phyloP scores from a whole-genome alignment of 2,113 vertebrate genomes.

The Chitala chitala region DNA sequence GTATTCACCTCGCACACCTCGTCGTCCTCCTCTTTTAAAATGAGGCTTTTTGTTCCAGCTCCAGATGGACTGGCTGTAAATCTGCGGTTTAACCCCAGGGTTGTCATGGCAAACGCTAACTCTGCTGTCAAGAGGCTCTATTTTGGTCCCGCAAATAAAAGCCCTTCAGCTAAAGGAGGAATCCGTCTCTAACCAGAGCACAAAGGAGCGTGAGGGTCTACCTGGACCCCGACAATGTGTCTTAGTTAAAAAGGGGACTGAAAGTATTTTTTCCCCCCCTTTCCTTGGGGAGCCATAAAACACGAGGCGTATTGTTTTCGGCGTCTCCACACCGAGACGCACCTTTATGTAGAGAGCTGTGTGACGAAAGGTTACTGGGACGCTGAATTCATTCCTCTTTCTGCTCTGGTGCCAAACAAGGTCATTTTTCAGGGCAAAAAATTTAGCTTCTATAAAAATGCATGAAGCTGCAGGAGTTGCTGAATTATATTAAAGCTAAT shows the following conservation, averaged over 20 bases:
- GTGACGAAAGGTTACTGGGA: neutral
- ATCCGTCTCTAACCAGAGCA: slow-evolving; percentile 38
- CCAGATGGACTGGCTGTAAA: slow-evolving; percentile 55
- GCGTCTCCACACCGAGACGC: slow-evolving; percentile 14
- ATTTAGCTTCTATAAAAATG: neutral
- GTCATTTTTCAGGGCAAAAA: neutral
- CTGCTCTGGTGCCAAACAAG: no score
- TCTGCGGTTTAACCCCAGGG: slow-evolving; percentile 50
- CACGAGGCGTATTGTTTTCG: slow-evolving; percentile 32
- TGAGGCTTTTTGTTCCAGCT: slow-evolving; percentile 42
- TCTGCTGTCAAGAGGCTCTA: slow-evolving; percentile 37
- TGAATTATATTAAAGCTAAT: neutral
- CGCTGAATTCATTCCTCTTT: neutral
- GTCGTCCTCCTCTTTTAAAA: slow-evolving; percentile 31
- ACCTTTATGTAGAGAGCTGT: neutral
- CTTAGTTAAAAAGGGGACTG: slow-evolving; percentile 26
- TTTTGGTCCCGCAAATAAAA: slow-evolving; percentile 39
- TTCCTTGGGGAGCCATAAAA: slow-evolving; percentile 21
- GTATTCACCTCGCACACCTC: slow-evolving; percentile 22
- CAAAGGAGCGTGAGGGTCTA: slow-evolving; percentile 27
- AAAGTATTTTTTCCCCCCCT: slow-evolving; percentile 26
- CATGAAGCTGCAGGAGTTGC: neutral
- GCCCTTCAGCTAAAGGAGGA: slow-evolving; percentile 36
- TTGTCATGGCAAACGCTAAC: slow-evolving; percentile 43
- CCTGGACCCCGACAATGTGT: slow-evolving; percentile 33